phyloP scores from a whole-genome alignment of 2,113 vertebrate genomes.

The Crotalus horridus region DNA sequence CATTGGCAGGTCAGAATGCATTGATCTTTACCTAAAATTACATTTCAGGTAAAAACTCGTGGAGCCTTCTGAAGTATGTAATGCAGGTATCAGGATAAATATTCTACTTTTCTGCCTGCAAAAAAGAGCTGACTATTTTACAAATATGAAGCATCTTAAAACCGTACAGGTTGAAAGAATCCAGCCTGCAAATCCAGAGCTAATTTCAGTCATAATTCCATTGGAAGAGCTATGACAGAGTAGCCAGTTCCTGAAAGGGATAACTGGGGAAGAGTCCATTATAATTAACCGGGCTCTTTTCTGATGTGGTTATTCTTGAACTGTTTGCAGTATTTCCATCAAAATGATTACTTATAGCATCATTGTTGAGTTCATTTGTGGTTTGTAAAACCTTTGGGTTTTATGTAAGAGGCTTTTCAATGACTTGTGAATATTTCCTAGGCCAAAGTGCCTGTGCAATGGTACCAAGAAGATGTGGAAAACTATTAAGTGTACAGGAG shows the following conservation, averaged over 20 bases:
- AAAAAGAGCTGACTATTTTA: neutral
- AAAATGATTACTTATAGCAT: neutral
- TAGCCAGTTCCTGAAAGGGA: neutral
- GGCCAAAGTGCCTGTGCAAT: neutral
- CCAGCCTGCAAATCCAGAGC: neutral
- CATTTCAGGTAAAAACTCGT: neutral
- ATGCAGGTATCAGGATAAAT: neutral
- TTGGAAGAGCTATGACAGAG: neutral
- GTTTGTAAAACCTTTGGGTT: neutral
- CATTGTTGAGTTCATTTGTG: neutral
- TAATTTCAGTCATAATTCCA: neutral
- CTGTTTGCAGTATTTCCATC: neutral
- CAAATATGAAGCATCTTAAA: neutral
- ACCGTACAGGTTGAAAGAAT: neutral
- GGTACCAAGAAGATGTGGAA: neutral
- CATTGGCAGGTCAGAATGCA: neutral
- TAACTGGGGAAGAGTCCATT: neutral
- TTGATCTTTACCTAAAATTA: neutral
- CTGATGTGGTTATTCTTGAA: neutral
- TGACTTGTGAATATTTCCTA: conserved; percentile 9
- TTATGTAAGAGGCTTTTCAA: neutral
- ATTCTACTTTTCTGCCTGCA: neutral
- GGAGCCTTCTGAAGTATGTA: neutral
- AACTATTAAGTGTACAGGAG: neutral
- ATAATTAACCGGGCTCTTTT: neutral